These are phyloP conservation scores for Dipodomys merriami DNA, from an alignment of 2,113 vertebrate genomes.

Conservation along the genomic window DNA sequence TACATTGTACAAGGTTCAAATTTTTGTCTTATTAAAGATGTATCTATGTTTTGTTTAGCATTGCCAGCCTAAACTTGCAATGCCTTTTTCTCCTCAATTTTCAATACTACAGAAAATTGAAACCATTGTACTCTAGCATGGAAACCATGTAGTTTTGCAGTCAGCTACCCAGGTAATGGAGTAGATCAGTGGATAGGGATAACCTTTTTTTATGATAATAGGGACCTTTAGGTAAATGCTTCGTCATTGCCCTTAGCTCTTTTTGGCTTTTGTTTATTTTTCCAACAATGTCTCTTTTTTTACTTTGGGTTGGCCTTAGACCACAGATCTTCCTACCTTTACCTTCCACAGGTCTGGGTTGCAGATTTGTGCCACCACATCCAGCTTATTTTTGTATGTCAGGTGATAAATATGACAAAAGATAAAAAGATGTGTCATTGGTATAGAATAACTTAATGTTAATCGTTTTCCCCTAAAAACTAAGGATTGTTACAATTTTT, in stretches of 20 bases:
- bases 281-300: too few relatives aligned
- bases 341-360: too few relatives aligned
- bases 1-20: background rate
- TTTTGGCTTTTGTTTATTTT: too few relatives aligned
- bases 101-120: conserved; percentile 15
- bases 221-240: background rate
- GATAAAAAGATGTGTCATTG: background rate
- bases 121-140: background rate
- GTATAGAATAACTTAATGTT: background rate
- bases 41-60: background rate
- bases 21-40: conserved; percentile 1
- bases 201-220: background rate
- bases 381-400: background rate
- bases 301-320: too few relatives aligned
- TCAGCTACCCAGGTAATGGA: background rate
- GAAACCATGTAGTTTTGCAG: background rate
- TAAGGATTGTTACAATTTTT: conserved; percentile 36
- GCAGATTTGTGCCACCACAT: too few relatives aligned
- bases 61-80: background rate
- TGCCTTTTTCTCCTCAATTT: background rate
- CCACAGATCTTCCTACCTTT: too few relatives aligned
- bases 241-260: too few relatives aligned
- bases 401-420: background rate
- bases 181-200: background rate
- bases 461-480: background rate